Evolutionary conservation across 2,888 invertebrate genomes (phyloP).

Genomic region (Orchesellides sinensis): DNA sequence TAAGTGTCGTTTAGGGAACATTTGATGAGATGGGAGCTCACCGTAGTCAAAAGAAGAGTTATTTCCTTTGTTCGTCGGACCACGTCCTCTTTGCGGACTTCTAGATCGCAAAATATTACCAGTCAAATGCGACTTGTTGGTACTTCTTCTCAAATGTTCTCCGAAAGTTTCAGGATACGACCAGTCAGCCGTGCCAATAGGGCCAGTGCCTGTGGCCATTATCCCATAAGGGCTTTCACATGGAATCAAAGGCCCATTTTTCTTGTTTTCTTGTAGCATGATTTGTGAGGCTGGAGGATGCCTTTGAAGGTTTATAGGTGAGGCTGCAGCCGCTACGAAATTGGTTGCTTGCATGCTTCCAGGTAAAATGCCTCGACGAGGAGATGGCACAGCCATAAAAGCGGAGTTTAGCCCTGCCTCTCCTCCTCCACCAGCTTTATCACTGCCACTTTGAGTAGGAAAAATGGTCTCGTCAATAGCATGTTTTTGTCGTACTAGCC

Average conservation of each 20-base stretch:
- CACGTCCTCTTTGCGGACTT: constrained; percentile 63
- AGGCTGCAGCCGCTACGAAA: constrained; percentile 67
- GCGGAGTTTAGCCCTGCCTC: constrained; percentile 17
- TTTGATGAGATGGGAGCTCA: constrained; percentile 75
- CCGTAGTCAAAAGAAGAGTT: constrained; percentile 74
- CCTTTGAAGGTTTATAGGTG: constrained; percentile 73
- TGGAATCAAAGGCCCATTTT: constrained; percentile 71
- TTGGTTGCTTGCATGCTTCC: constrained; percentile 67
- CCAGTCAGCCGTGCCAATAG: constrained; percentile 62
- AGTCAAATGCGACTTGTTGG: constrained; percentile 63
- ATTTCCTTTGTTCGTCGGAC: constrained; percentile 45
- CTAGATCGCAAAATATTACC: constrained; percentile 62
- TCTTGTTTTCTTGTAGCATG: constrained; percentile 74
- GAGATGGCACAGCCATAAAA: constrained; percentile 72
- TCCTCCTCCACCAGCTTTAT: constrained; percentile 43
- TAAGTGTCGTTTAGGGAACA: constrained; percentile 75
- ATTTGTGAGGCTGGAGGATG: constrained; percentile 73
- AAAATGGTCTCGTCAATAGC: constrained; percentile 68
- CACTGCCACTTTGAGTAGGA: constrained; percentile 43
- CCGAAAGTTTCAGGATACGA: constrained; percentile 66
- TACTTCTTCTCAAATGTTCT: constrained; percentile 44
- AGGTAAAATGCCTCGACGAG: constrained; percentile 62
- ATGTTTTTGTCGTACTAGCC: constrained; percentile 73
- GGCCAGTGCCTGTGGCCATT: constrained; percentile 65
- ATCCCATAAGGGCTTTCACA: constrained; percentile 72